phyloP scores from a whole-genome alignment of 1,140 invertebrate genomes.

The Lordiphosa mommai region DNA sequence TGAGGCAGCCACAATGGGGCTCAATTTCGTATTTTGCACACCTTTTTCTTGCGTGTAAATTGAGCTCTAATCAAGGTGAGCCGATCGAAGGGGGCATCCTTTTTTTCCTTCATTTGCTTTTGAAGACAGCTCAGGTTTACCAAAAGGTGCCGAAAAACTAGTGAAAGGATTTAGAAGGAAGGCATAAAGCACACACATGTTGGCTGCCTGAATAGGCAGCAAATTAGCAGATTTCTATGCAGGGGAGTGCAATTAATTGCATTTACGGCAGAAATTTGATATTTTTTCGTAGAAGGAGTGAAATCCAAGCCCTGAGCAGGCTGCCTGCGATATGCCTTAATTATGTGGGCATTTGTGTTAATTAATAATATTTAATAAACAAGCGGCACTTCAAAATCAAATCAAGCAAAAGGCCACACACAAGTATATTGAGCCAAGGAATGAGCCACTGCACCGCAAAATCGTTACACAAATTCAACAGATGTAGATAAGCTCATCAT shows the following conservation, averaged over 20 bases:
- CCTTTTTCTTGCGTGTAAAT: constrained; percentile 49
- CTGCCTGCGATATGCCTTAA: constrained; percentile 7
- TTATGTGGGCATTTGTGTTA: constrained; percentile 33
- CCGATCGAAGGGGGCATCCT: constrained; percentile 42
- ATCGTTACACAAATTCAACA: constrained; percentile 45
- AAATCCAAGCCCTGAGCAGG: constrained; percentile 37
- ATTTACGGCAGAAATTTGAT: constrained; percentile 46
- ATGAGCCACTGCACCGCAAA: constrained; percentile 50
- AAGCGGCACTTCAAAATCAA: constrained; percentile 15
- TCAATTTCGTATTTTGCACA: constrained; percentile 41
- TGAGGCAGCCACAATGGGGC: constrained; percentile 33
- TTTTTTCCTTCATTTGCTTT: constrained; percentile 12
- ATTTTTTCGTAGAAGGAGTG: constrained; percentile 24
- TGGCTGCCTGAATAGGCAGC: constrained; percentile 3
- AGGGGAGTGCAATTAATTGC: constrained; percentile 47
- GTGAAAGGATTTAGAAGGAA: constrained; percentile 59
- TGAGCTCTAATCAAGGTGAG: constrained; percentile 59
- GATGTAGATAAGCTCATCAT: constrained; percentile 72
- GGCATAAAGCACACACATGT: constrained; percentile 65
- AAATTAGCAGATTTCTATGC: constrained; percentile 56
- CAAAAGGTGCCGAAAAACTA: constrained; percentile 75
- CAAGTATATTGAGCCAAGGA: constrained; percentile 9
- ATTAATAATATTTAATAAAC: constrained; percentile 75
- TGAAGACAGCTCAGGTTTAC: constrained; percentile 65
- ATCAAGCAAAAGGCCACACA: constrained; percentile 34